Evolutionary conservation across 2,797 vertebrate genomes (phyloP).

Genomic region (Lycodopsis pacificus): DNA sequence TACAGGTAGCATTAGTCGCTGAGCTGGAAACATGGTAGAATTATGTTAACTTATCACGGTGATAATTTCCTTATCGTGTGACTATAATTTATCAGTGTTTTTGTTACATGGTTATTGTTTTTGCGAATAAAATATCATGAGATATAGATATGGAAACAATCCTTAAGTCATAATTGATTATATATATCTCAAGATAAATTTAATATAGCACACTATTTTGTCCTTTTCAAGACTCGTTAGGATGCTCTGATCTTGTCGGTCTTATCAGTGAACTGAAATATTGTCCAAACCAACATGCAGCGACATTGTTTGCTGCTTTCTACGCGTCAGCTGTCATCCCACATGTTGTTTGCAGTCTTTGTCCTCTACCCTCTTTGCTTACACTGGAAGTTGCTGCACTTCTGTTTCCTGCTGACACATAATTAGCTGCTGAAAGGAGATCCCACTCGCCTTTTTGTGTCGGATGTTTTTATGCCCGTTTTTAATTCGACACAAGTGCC

Average conservation of each 20-base stretch:
- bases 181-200: not conserved
- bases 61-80: not conserved
- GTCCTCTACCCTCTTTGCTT: not conserved
- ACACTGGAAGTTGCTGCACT: not conserved
- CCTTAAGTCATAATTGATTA: not conserved
- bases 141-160: not conserved
- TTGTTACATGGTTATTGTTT: not conserved
- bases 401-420: conserved; percentile 8
- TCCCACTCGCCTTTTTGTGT: not conserved
- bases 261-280: not conserved
- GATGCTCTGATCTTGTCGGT: not conserved
- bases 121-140: not conserved
- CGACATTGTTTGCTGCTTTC: not conserved
- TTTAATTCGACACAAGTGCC: not conserved
- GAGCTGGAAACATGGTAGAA: not conserved
- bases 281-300: not conserved
- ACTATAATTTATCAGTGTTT: not conserved
- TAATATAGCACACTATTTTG: not conserved
- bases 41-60: not conserved
- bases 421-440: not conserved
- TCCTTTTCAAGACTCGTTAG: not conserved
- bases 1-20: not conserved
- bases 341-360: not conserved
- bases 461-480: not conserved
- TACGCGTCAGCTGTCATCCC: not conserved